Base-by-base conservation (phyloP, 2,113 vertebrate genomes). In the Cariama cristata region DNA sequence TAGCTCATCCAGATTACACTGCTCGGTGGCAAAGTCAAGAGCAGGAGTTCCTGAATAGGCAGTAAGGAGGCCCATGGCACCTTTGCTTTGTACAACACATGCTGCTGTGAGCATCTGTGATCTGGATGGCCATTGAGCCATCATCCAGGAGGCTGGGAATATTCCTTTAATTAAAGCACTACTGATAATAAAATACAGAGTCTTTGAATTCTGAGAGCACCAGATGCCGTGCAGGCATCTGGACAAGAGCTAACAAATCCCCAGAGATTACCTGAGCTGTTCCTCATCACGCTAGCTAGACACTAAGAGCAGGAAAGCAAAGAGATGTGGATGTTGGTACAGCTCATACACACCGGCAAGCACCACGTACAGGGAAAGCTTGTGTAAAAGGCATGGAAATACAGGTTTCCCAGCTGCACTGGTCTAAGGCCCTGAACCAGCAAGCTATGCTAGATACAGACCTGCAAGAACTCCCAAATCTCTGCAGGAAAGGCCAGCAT, bases 31-130 rank as follows among this genome's bases (percentile, higher is more conserved):
- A 50, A 49, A 60, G 45, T 7, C 64, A 62, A 67, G 76, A 58
- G n/a, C 18, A n/a, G 56, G 50, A 67, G 42, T 16, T 63, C 81
- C 27, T 26, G 45, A 40, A 59, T 3, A 80, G 50, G 35, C 38
- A 18, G 4, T 6, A 38, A 64, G 35, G 15, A 45, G 38, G 42
- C 30, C 55, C 28, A 13, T 5, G 58, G 63, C 52, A 80, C 1
- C 0, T 23, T n/a, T 49, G 19, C 63, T 71, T 15, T 33, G 28
- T 44, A 21, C 0, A 3, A n/a, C 66, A 64, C 3, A 0, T 32
- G 53, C 28, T 85, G 53, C 18, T 42, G 23, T 23, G 55, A 79
- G 52, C 56, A 79, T 40, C 77, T 83, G 49, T 49, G 42, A 76
- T 33, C 49, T 2, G 0, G 38, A 14, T 32, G 44, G 49, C 44